Evolutionary conservation across 1,140 invertebrate genomes (phyloP).

Genomic region (Onthophagus taurus): DNA sequence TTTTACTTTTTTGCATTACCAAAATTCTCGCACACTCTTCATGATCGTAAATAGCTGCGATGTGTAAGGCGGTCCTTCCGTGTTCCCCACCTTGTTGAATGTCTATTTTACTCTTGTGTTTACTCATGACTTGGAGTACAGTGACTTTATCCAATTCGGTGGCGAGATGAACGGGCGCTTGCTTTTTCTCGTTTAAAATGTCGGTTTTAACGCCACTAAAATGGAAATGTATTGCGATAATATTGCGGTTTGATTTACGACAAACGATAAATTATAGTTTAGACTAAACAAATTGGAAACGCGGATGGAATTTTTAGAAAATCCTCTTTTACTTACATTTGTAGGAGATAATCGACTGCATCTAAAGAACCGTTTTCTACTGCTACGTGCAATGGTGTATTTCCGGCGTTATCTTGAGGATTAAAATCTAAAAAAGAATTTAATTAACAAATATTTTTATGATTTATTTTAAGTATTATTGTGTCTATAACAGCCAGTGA

Average conservation of each 20-base stretch:
- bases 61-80: conserved; percentile 67
- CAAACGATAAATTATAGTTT: too few species aligned
- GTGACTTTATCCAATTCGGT: conserved; percentile 63
- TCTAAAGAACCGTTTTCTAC: conserved; percentile 62
- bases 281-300: too few species aligned
- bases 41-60: conserved; percentile 73
- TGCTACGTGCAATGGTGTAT: conserved; percentile 74
- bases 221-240: conserved; percentile 8
- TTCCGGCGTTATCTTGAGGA: conserved; percentile 59
- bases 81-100: conserved; percentile 66
- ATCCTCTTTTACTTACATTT: conserved; percentile 48
- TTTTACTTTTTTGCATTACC: conserved; percentile 42
- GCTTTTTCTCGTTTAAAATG: conserved; percentile 63
- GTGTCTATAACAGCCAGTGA: too few species aligned
- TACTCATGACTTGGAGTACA: conserved; percentile 56
- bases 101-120: conserved; percentile 55
- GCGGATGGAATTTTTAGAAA: conserved; percentile 6
- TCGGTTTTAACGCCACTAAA: conserved; percentile 56
- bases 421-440: conserved; percentile 62
- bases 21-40: conserved; percentile 67
- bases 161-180: conserved; percentile 69
- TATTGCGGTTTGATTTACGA: too few species aligned
- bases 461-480: too few species aligned
- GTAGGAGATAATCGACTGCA: conserved; percentile 56
- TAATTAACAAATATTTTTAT: too few species aligned